Conservation (phyloP, 2,113 vertebrate species). For the Chiloscyllium plagiosum region DNA sequence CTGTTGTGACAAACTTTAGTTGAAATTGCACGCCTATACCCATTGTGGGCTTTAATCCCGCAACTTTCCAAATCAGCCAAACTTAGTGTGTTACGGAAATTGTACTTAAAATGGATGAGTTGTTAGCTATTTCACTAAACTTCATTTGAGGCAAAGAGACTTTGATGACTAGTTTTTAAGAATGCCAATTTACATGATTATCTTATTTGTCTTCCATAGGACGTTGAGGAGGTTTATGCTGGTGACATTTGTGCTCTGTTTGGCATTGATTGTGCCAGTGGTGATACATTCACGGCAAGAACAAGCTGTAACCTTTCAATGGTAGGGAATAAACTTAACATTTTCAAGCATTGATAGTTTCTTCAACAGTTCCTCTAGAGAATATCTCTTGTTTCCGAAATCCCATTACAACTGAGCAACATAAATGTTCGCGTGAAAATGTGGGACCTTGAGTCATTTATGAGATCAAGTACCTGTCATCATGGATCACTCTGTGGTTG, state of each 20-base stretch:
- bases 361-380: too few species aligned
- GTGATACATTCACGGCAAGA: constrained; percentile 85
- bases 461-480: background rate
- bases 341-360: background rate
- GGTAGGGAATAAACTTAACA: constrained; percentile 54
- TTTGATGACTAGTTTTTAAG: background rate
- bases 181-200: background rate
- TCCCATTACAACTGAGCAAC: background rate
- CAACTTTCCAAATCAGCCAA: background rate
- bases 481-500: background rate
- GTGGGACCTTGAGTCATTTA: background rate
- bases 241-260: constrained; percentile 95
- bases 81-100: background rate
- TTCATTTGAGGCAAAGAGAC: background rate
- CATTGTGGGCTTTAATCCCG: background rate
- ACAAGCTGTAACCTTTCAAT: constrained; percentile 71
- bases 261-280: constrained; percentile 92
- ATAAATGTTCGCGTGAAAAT: background rate
- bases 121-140: background rate
- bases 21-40: background rate
- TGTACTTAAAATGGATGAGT: background rate
- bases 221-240: constrained; percentile 79
- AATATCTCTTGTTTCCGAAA: background rate
- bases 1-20: background rate
- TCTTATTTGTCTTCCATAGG: constrained; percentile 54